Evolutionary conservation across 2,113 vertebrate species (phyloP), one percentile per base, ranked within the genome.

Genomic region (Aspidoscelis tigris): DNA sequence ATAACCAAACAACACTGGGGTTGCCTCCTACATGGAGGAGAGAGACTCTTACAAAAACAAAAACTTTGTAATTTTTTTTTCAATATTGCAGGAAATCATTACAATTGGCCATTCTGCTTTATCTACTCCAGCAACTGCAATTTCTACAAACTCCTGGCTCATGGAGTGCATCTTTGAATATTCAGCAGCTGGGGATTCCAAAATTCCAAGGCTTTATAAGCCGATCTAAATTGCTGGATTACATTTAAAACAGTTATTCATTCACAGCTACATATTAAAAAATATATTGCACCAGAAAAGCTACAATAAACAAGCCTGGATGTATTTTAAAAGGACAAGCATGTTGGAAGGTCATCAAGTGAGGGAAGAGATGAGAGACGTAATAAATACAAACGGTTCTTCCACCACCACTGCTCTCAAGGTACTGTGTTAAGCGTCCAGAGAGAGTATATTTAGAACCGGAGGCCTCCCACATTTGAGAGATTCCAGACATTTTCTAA

Each of bases 401-500:
- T 83, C 90, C 85, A 83, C 78, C 89, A 83, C 76, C 85, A 78
- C 85, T 33, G 33, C 33, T 90, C 68, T 87, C 83, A 58, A 90
- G 88, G 76, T 81, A 91, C 86, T 83, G 72, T 81, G 88, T 22
- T 94, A 92, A 33, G 83, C 81, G 80, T 76, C 87, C 86, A 75
- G 79, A 90, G 79, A 90, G 86, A 82, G 82, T 86, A 93, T 89
- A 93, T 92, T 92, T 91, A 94, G 92, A 88, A 85, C 0, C 0
- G 79, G 86, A 89, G 84, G 90, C 88, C 90, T 91, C 70, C 74
- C 84, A 86, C 77, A 11, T 84, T 64, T 85, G 78, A 90, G 71
- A 53, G 76, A 94, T 92, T 92, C 93, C 94, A 90, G 87, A 80
- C 87, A 86, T 80, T 50, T 50, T 85, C 21, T 2, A 0, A 3